Conservation (phyloP, 2,888 invertebrate species). For the Spodoptera littoralis region DNA sequence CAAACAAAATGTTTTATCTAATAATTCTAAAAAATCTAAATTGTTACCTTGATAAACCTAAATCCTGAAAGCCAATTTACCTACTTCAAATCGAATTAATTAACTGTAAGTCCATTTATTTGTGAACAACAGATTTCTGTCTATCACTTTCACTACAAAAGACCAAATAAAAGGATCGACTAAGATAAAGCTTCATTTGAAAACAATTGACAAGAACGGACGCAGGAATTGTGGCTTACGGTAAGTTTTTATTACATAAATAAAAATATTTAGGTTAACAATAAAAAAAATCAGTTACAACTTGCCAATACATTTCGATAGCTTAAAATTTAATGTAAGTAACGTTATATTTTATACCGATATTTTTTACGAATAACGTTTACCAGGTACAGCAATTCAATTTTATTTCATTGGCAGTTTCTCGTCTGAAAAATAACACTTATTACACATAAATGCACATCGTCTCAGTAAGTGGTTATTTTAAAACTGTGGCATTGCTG, state of each 20-base stretch:
- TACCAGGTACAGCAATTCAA: conserved; percentile 29
- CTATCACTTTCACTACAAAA: conserved; percentile 47
- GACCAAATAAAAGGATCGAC: conserved; percentile 51
- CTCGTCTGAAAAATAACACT: conserved; percentile 61
- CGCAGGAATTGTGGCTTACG: conserved; percentile 43
- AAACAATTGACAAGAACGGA: conserved; percentile 64
- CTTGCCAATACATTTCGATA: conserved; percentile 16
- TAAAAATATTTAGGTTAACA: background rate
- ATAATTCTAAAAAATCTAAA: no score
- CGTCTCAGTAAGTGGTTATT: conserved; percentile 68
- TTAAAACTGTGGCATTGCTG: conserved; percentile 73
- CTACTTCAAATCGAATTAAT: conserved; percentile 8
- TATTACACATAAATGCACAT: conserved; percentile 67
- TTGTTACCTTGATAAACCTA: conserved; percentile 1
- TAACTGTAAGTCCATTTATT: conserved; percentile 3
- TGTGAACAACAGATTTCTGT: conserved; percentile 6
- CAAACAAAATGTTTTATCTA: no score
- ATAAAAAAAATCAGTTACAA: conserved; percentile 7
- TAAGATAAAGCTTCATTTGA: conserved; percentile 36
- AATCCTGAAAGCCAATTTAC: background rate
- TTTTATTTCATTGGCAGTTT: conserved; percentile 53
- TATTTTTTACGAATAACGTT: conserved; percentile 22
- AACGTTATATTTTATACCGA: conserved; percentile 16
- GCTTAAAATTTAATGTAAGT: conserved; percentile 15
- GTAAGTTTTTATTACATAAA: background rate